Conservation (phyloP, 2,113 vertebrate species). For the Melanerpes formicivorus region DNA sequence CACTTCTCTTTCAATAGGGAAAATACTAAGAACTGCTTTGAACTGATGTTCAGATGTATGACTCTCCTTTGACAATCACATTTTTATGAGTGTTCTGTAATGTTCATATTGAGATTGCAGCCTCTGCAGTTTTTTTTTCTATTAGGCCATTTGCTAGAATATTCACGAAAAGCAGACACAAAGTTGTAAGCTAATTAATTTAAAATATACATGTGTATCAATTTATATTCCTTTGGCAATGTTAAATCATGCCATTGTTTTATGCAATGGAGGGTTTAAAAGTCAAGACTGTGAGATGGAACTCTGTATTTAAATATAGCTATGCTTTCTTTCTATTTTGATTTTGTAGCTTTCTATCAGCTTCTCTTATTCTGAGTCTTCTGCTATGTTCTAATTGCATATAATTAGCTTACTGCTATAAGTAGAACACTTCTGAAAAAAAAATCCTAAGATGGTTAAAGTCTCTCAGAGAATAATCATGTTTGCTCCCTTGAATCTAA, state of each 20-base stretch:
- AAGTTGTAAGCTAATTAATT: not conserved
- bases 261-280: not conserved
- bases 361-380: not conserved
- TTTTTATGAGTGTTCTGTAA: not conserved
- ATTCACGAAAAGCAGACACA: not conserved
- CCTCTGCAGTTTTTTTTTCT: not conserved
- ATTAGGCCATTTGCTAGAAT: not conserved
- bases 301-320: not conserved
- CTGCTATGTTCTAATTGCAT: conserved; percentile 40
- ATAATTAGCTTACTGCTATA: conserved; percentile 45
- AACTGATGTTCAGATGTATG: not conserved
- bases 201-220: not conserved
- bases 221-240: not conserved
- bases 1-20: not conserved
- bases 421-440: not conserved
- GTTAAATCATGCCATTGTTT: not conserved
- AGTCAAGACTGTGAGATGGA: not conserved
- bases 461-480: conserved; percentile 1
- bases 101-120: not conserved
- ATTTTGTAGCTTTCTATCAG: not conserved
- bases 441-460: not conserved
- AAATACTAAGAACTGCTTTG: not conserved
- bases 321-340: not conserved
- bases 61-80: not conserved
- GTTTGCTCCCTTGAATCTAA: conserved; percentile 13